Evolutionary conservation across 2,888 invertebrate genomes (phyloP).

Genomic region (Tenthredo notha): DNA sequence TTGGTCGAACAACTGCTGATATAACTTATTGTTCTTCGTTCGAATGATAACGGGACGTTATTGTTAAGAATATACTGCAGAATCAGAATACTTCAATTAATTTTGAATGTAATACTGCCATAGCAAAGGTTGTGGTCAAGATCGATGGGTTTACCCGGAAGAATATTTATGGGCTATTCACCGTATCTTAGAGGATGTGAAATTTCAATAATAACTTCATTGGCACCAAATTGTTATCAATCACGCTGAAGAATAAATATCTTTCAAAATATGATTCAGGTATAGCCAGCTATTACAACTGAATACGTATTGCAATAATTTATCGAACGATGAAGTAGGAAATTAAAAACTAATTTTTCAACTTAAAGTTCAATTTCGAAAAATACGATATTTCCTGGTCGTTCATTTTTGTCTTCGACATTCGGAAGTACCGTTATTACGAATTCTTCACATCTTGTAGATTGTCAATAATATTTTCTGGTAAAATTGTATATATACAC

Average conservation of each 20-base stretch:
- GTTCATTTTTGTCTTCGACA: background rate
- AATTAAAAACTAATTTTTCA: background rate
- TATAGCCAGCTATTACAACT: background rate
- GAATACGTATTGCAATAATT: background rate
- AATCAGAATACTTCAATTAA: background rate
- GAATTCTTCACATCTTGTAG: background rate
- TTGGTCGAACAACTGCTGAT: background rate
- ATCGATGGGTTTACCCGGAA: background rate
- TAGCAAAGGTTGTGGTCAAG: constrained; percentile 1
- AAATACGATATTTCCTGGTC: background rate
- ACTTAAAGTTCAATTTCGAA: background rate
- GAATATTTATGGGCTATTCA: background rate
- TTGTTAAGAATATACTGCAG: background rate
- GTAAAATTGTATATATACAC: background rate
- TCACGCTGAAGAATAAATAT: background rate
- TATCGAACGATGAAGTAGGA: background rate
- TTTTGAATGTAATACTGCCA: background rate
- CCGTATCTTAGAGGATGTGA: background rate
- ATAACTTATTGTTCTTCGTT: background rate
- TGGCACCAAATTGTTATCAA: background rate
- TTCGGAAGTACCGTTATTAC: background rate
- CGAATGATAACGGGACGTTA: background rate
- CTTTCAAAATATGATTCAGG: background rate
- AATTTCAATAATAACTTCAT: background rate
- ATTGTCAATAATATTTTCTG: background rate